Conservation (phyloP, 2,888 invertebrate species). For the Chaetogeoica ovagalla region DNA sequence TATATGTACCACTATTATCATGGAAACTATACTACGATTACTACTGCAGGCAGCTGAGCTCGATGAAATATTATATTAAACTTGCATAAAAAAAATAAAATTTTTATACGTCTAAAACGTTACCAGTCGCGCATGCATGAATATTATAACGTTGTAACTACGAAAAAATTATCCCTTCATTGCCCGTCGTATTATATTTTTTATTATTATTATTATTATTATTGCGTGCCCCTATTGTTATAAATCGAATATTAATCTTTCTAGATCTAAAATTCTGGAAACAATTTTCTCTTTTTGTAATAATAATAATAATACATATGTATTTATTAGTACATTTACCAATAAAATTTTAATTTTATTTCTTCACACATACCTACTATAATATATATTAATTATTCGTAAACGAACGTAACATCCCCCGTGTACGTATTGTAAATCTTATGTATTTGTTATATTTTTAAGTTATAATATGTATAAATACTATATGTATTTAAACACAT, state of each 20-base stretch:
- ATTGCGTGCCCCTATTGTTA: neutral
- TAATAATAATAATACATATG: too few relatives aligned
- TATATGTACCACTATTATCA: neutral
- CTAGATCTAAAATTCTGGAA: neutral
- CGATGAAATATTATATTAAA: conserved; percentile 19
- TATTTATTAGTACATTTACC: too few relatives aligned
- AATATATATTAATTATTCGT: too few relatives aligned
- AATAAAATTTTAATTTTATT: too few relatives aligned
- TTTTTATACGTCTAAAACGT: neutral
- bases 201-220: too few relatives aligned
- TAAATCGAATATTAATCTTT: conserved; percentile 15
- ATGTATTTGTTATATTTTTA: too few relatives aligned
- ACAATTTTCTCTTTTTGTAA: too few relatives aligned
- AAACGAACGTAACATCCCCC: too few relatives aligned
- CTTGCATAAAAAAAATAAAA: neutral
- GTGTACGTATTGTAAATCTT: too few relatives aligned
- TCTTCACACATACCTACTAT: too few relatives aligned
- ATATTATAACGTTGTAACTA: neutral
- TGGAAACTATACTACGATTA: neutral
- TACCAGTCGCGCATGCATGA: conserved; percentile 23
- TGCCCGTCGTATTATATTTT: neutral
- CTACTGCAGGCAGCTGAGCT: neutral
- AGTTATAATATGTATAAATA: too few relatives aligned
- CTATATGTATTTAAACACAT: too few relatives aligned
- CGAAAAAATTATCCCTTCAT: conserved; percentile 15